Evolutionary conservation across 2,113 vertebrate genomes (phyloP).

Genomic region (Xenopus borealis): DNA sequence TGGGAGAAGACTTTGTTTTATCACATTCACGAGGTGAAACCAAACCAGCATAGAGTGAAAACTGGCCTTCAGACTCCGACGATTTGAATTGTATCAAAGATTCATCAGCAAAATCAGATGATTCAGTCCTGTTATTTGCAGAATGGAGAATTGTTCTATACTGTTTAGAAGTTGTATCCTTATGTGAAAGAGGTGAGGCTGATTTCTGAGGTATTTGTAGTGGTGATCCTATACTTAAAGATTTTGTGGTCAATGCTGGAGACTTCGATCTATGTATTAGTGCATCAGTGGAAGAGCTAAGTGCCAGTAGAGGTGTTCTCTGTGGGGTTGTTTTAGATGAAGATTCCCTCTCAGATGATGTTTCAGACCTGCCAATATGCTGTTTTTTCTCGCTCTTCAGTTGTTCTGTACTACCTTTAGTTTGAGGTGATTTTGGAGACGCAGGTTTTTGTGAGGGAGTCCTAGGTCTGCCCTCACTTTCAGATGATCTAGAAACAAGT

Average conservation of each 20-base stretch:
- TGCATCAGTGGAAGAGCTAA: neutral
- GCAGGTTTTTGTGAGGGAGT: neutral
- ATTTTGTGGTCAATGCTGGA: conserved; percentile 48
- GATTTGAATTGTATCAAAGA: conserved; percentile 46
- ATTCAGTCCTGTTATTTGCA: conserved; percentile 48
- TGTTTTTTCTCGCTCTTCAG: neutral
- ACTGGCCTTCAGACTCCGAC: conserved; percentile 47
- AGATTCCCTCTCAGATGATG: conserved; percentile 52
- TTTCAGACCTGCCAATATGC: conserved; percentile 47
- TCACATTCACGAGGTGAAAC: neutral
- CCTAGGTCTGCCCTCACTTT: neutral
- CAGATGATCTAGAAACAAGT: conserved; percentile 3
- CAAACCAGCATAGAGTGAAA: conserved; percentile 22
- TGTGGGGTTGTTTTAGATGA: conserved; percentile 46
- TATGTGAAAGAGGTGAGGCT: neutral
- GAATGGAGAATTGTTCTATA: neutral
- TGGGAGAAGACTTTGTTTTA: neutral
- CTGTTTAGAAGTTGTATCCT: neutral
- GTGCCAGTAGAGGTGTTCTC: neutral
- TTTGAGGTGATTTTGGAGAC: neutral
- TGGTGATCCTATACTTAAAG: neutral
- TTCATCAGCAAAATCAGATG: conserved; percentile 51
- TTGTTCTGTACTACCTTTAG: neutral
- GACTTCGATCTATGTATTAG: neutral
- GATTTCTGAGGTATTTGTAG: neutral